Percentiles rank a stretch among this genome's conserved stretches.
phyloP scores from a whole-genome alignment of 1,140 invertebrate genomes.

The Nylanderia fulva region DNA sequence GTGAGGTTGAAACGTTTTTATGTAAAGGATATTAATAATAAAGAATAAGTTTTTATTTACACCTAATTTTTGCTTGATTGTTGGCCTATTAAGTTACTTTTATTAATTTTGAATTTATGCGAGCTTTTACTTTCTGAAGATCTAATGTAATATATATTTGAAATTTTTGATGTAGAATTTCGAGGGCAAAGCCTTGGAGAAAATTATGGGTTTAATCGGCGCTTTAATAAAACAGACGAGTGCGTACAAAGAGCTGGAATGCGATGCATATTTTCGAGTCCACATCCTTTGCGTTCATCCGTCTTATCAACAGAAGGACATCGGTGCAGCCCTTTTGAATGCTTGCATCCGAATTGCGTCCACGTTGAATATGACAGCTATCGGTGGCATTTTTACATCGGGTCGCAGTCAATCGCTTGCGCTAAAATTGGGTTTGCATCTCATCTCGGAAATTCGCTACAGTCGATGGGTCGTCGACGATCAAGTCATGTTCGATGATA shows the following conservation, averaged over 20 bases:
- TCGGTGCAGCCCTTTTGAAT: slow-evolving; percentile 85
- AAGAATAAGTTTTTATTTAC: too few relatives aligned
- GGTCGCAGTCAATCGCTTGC: slow-evolving; percentile 84
- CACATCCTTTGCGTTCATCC: slow-evolving; percentile 83
- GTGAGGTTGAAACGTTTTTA: too few relatives aligned
- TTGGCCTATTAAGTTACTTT: too few relatives aligned
- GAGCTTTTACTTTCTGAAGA: too few relatives aligned
- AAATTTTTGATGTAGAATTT: slow-evolving; percentile 56
- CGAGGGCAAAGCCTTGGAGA: slow-evolving; percentile 78
- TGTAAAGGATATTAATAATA: too few relatives aligned
- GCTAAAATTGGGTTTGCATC: slow-evolving; percentile 84
- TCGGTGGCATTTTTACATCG: slow-evolving; percentile 87
- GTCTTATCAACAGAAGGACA: slow-evolving; percentile 79
- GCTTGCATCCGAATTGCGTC: slow-evolving; percentile 83
- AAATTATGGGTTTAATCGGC: slow-evolving; percentile 80
- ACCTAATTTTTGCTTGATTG: too few relatives aligned
- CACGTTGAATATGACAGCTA: slow-evolving; percentile 83
- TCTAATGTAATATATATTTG: neutral
- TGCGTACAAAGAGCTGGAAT: slow-evolving; percentile 77
- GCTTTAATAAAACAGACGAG: slow-evolving; percentile 80
- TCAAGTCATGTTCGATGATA: slow-evolving; percentile 86
- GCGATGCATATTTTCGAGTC: slow-evolving; percentile 78
- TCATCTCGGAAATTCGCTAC: slow-evolving; percentile 87
- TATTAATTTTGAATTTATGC: too few relatives aligned
- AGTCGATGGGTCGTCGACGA: slow-evolving; percentile 86